Percentiles rank a stretch among this genome's conserved stretches.
These are phyloP conservation scores for Dryadula phaetusa DNA, from an alignment of 2,888 invertebrate species.

Conservation along the genomic window DNA sequence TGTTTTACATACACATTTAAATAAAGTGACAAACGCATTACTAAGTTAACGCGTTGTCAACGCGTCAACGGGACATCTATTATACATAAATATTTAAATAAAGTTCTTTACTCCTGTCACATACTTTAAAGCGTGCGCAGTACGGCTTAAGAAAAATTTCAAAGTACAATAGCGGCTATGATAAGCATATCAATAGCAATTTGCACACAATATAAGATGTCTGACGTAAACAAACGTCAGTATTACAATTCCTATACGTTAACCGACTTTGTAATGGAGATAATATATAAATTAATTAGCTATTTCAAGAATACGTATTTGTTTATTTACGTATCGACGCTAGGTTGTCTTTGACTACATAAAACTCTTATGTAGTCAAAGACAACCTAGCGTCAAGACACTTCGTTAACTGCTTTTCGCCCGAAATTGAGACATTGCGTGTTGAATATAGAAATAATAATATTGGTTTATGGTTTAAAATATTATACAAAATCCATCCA, in stretches of 20 bases:
- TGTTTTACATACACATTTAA: no score
- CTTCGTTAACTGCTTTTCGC: no score
- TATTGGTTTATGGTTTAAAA: no score
- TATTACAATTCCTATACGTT: slow-evolving; percentile 15
- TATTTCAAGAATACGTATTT: background rate
- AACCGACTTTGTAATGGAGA: slow-evolving; percentile 7
- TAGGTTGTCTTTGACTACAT: no score
- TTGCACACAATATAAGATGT: slow-evolving; percentile 42
- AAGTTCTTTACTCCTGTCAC: slow-evolving; percentile 2
- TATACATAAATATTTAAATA: background rate
- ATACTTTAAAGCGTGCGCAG: background rate
- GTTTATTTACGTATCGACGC: background rate
- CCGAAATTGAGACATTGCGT: no score
- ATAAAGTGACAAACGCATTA: no score
- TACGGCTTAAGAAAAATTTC: slow-evolving; percentile 26
- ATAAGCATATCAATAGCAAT: slow-evolving; percentile 38
- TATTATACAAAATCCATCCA: no score
- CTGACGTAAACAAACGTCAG: slow-evolving; percentile 34
- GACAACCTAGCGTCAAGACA: no score
- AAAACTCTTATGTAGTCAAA: no score
- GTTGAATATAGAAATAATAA: no score
- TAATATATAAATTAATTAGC: background rate
- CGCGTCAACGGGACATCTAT: no score
- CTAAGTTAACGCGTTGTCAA: no score
- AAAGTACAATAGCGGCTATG: slow-evolving; percentile 33